Percentiles rank a stretch among this genome's conserved stretches.
phyloP scores from a whole-genome alignment of 2,888 invertebrate species.

The Itoplectis maculator region DNA sequence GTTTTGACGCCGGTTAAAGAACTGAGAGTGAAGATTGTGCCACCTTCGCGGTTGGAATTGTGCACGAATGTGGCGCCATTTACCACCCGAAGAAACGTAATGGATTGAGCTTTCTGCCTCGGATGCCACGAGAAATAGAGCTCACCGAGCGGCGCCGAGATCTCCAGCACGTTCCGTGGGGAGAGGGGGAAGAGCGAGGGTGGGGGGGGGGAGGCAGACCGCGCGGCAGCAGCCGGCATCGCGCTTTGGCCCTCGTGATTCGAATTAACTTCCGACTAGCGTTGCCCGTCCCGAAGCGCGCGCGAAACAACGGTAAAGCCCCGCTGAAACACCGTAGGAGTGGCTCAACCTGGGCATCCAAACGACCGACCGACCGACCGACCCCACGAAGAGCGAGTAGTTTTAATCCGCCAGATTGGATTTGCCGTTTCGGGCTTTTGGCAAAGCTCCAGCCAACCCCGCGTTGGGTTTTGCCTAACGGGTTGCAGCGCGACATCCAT shows the following conservation, averaged over 20 bases:
- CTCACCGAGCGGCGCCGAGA: not conserved
- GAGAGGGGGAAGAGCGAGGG: too few relatives aligned
- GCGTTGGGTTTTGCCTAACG: constrained; percentile 46
- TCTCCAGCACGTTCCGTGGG: not conserved
- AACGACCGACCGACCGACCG: not conserved
- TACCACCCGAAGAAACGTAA: not conserved
- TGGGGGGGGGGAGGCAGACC: constrained; percentile 37
- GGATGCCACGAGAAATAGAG: constrained; percentile 36
- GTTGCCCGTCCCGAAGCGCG: constrained; percentile 34
- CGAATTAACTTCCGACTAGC: constrained; percentile 70
- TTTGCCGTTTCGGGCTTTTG: constrained; percentile 67
- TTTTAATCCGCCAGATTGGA: constrained; percentile 72
- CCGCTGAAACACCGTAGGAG: constrained; percentile 42
- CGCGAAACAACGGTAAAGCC: constrained; percentile 57
- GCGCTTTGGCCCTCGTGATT: constrained; percentile 50
- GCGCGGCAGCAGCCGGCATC: constrained; percentile 50
- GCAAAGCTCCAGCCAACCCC: constrained; percentile 63
- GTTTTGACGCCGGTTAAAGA: too few relatives aligned
- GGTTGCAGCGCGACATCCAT: constrained; percentile 18
- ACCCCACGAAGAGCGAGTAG: constrained; percentile 1
- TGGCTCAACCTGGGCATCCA: constrained; percentile 24
- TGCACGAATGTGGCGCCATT: not conserved
- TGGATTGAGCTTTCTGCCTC: not conserved
- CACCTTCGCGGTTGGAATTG: not conserved
- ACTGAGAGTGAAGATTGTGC: too few relatives aligned